Conservation (phyloP, 2,888 invertebrate genomes). For the Spicauda simplicius region DNA sequence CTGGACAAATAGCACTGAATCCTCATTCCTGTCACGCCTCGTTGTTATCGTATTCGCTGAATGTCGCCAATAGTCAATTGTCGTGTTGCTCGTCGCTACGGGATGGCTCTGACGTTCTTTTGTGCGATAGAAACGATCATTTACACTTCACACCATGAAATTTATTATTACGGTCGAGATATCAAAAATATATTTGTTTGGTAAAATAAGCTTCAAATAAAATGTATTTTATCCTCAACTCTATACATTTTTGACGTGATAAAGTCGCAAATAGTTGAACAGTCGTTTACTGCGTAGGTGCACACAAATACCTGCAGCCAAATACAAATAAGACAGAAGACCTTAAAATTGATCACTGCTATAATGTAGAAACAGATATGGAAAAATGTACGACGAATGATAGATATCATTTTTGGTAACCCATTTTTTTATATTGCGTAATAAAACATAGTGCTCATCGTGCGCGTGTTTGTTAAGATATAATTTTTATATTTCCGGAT, state of each 20-base stretch:
- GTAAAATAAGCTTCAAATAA: not conserved
- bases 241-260: too few relatives aligned
- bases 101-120: not conserved
- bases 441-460: not conserved
- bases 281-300: too few relatives aligned
- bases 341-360: too few relatives aligned
- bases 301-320: too few relatives aligned
- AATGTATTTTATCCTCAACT: not conserved
- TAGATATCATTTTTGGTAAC: too few relatives aligned
- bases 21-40: not conserved
- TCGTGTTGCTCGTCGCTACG: constrained; percentile 1
- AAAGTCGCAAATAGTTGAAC: too few relatives aligned
- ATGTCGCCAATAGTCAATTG: not conserved
- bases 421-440: not conserved
- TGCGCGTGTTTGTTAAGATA: too few relatives aligned
- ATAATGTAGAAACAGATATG: too few relatives aligned
- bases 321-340: too few relatives aligned
- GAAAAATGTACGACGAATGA: too few relatives aligned
- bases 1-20: constrained; percentile 1
- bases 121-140: constrained; percentile 2
- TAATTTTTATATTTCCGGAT: too few relatives aligned
- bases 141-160: constrained; percentile 1
- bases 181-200: not conserved
- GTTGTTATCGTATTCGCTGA: not conserved
- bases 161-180: not conserved